Conservation (phyloP, 2,113 vertebrate genomes). For the Thalassarche chlororhynchos region DNA sequence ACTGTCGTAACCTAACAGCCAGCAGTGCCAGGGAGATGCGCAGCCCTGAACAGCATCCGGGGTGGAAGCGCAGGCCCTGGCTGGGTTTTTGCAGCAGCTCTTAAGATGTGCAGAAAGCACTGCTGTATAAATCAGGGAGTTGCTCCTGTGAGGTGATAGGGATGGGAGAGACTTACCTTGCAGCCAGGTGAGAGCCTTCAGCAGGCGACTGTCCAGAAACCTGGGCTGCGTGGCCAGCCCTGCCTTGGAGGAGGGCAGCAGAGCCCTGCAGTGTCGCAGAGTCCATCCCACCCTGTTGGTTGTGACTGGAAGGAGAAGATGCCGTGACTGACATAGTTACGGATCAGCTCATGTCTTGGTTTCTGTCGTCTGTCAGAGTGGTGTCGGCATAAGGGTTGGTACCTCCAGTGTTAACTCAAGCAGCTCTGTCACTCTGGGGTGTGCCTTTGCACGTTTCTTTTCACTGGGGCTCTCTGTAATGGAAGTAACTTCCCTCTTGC, state of each 20-base stretch:
- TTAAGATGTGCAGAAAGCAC: background rate
- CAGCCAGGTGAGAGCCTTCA: background rate
- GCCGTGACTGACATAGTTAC: background rate
- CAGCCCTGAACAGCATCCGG: background rate
- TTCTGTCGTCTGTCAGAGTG: background rate
- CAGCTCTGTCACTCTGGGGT: background rate
- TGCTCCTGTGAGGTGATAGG: background rate
- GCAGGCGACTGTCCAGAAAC: background rate
- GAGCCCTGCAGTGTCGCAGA: background rate
- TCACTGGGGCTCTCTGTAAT: background rate
- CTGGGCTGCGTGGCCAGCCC: background rate
- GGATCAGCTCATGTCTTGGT: background rate
- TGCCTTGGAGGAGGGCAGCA: background rate
- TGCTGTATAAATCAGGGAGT: background rate
- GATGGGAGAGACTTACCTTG: background rate
- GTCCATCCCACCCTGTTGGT: background rate
- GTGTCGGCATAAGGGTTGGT: rapidly evolving
- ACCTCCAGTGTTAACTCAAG: rapidly evolving
- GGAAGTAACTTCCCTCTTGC: background rate
- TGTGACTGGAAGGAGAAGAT: background rate
- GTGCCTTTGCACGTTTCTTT: background rate
- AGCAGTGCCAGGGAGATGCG: background rate
- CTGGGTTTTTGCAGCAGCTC: background rate
- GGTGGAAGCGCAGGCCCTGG: background rate
- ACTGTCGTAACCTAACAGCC: background rate